A percentile compares a stretch with the other conserved stretches of the same genome.
These are phyloP conservation scores for Mythimna loreyi DNA, from an alignment of 2,888 invertebrate genomes.

Conservation along the genomic window DNA sequence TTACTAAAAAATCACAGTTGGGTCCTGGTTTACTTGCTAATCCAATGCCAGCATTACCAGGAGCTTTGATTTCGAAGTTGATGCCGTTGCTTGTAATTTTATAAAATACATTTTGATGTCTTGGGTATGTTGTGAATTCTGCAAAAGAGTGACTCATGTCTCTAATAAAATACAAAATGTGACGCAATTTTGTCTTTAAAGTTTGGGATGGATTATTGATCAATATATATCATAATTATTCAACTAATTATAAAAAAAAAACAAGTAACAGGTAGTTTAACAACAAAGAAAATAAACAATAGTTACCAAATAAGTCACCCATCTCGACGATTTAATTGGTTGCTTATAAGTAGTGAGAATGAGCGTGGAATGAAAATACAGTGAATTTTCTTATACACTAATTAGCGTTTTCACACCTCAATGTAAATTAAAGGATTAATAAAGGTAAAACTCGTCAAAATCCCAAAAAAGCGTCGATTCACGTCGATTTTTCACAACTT, in stretches of 20 bases:
- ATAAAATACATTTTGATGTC: slow-evolving; percentile 73
- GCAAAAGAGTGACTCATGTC: slow-evolving; percentile 57
- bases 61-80: slow-evolving; percentile 75
- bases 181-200: slow-evolving; percentile 20
- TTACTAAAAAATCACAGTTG: slow-evolving; percentile 72
- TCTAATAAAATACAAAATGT: slow-evolving; percentile 1
- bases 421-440: too few species aligned
- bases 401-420: background rate
- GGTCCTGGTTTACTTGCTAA: slow-evolving; percentile 66
- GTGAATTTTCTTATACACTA: background rate
- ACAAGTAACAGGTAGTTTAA: background rate
- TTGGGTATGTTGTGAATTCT: slow-evolving; percentile 75
- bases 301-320: slow-evolving; percentile 58
- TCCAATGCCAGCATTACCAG: slow-evolving; percentile 72
- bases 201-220: background rate
- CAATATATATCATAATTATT: background rate
- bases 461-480: too few species aligned
- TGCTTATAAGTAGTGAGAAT: too few species aligned
- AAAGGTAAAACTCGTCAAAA: too few species aligned
- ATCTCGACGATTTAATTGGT: slow-evolving; percentile 17
- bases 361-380: background rate
- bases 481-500: too few species aligned
- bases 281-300: slow-evolving; percentile 7
- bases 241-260: too few species aligned
- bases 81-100: slow-evolving; percentile 73